A percentile compares a stretch with the other conserved stretches of the same genome.
Evolutionary conservation across 2,888 invertebrate genomes (phyloP).

Genomic region (Xylota segnis): DNA sequence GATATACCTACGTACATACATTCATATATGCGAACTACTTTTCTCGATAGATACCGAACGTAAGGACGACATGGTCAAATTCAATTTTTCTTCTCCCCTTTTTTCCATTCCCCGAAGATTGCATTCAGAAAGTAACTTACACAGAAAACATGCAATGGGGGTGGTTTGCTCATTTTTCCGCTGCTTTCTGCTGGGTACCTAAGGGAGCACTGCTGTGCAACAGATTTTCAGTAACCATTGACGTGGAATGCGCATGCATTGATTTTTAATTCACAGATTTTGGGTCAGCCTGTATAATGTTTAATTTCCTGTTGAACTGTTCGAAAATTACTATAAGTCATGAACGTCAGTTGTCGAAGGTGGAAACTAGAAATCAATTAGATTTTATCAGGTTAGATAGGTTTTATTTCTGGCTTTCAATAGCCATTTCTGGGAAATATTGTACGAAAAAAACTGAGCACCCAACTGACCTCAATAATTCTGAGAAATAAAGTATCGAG

Average conservation of each 20-base stretch:
- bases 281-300: constrained; percentile 40
- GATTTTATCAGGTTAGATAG: constrained; percentile 22
- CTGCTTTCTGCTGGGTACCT: constrained; percentile 20
- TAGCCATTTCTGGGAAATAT: too few relatives aligned
- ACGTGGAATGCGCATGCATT: constrained; percentile 66
- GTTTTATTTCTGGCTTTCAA: too few relatives aligned
- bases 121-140: constrained; percentile 50
- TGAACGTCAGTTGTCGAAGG: constrained; percentile 1
- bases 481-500: too few relatives aligned
- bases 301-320: constrained; percentile 63
- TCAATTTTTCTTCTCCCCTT: constrained; percentile 19
- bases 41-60: constrained; percentile 4
- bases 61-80: constrained; percentile 21
- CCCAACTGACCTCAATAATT: too few relatives aligned
- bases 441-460: too few relatives aligned
- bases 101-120: constrained; percentile 38
- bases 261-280: constrained; percentile 51
- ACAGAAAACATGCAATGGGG: constrained; percentile 28
- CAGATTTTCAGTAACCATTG: constrained; percentile 53
- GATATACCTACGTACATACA: constrained; percentile 1
- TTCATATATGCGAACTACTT: constrained; percentile 20
- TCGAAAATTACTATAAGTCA: constrained; percentile 9
- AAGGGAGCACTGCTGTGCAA: constrained; percentile 41
- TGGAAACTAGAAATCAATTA: constrained; percentile 33
- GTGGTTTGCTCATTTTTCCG: constrained; percentile 23